Base-by-base conservation (phyloP, 2,888 invertebrate species). In the Leptopterna dolabrata region DNA sequence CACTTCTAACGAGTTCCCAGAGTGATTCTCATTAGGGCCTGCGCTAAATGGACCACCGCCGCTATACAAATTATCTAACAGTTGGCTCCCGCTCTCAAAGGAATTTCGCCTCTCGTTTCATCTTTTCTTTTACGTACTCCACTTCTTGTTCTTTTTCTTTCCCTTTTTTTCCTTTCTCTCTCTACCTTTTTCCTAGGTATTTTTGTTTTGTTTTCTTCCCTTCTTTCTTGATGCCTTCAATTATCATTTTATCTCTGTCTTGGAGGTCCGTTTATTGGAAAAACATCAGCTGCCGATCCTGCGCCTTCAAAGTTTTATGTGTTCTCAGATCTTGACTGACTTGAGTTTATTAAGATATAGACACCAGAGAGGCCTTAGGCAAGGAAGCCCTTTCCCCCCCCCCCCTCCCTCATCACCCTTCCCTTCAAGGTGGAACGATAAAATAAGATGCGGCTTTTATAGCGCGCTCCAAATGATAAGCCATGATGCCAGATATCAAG, bases 11-110 rank as follows among this genome's bases (percentile, higher is more conserved):
- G 78, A 78, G 78, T 78, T 78, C 45, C 6, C 41, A 78, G 78
- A 78, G 78, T 78, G 78, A 78, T 78, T 78, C 78, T 78, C 78
- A 78, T 78, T 78, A 78, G 41, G 78, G 45, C 27, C 78, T 78
- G 45, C 78, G 78, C 78, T 78, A 41, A 78, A 78, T 36, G 73
- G 78, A 78, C 78, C 78, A 78, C 78, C 78, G 41, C 45, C 41
- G 78, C 78, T 78, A 78, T 78, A 78, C 78, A 78, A 78, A 78
- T 78, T 78, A 78, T 78, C 78, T 45, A 78, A 78, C 78, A 78
- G 78, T 78, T 78, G 78, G 78, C 78, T 78, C 78, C 78, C 45
- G 78, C 78, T 78, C 78, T 78, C 41, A 45, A 78, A 78, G 78
- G 45, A 78, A 63, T 45, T 78, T 78, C 45, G 43, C 78, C 27